phyloP scores from a whole-genome alignment of 2,797 vertebrate genomes.

The Takifugu ocellatus region DNA sequence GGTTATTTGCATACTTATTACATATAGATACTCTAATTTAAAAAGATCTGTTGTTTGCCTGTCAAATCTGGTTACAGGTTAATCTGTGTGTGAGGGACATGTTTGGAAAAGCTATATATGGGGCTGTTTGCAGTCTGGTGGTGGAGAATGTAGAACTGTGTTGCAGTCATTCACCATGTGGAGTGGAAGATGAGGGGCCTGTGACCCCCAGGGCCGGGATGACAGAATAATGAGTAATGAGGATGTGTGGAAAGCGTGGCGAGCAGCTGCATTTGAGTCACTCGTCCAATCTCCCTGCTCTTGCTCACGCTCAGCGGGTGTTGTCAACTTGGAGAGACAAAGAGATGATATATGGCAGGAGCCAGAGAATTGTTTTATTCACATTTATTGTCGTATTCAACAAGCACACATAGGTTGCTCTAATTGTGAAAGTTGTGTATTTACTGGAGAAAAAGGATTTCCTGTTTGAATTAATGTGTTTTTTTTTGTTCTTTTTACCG shows the following conservation, averaged over 20 bases:
- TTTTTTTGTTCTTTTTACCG: slow-evolving; percentile 36
- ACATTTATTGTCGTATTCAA: too few species aligned
- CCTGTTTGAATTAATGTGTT: slow-evolving; percentile 50
- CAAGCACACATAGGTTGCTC: too few species aligned
- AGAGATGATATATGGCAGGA: slow-evolving; percentile 16
- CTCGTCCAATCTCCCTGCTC: slow-evolving; percentile 45
- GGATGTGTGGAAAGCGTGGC: slow-evolving; percentile 73
- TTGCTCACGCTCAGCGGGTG: slow-evolving; percentile 42
- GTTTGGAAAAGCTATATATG: slow-evolving; percentile 18
- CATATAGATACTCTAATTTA: too few species aligned
- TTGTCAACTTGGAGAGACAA: slow-evolving; percentile 13
- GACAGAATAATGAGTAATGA: slow-evolving; percentile 70
- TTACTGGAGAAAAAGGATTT: slow-evolving; percentile 32
- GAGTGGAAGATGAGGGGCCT: slow-evolving; percentile 7
- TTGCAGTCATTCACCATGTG: slow-evolving; percentile 15
- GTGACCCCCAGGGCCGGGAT: slow-evolving; percentile 37
- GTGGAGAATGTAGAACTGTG: slow-evolving; percentile 26
- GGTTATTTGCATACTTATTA: too few species aligned
- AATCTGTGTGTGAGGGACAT: slow-evolving; percentile 49
- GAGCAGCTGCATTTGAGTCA: slow-evolving; percentile 74
- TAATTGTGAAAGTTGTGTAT: too few species aligned
- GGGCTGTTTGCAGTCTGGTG: slow-evolving; percentile 19
- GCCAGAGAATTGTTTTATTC: too few species aligned
- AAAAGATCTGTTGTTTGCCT: slow-evolving; percentile 2
- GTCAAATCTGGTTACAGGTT: slow-evolving; percentile 35